phyloP scores from a whole-genome alignment of 2,888 invertebrate species.

The Ophion costatus region DNA sequence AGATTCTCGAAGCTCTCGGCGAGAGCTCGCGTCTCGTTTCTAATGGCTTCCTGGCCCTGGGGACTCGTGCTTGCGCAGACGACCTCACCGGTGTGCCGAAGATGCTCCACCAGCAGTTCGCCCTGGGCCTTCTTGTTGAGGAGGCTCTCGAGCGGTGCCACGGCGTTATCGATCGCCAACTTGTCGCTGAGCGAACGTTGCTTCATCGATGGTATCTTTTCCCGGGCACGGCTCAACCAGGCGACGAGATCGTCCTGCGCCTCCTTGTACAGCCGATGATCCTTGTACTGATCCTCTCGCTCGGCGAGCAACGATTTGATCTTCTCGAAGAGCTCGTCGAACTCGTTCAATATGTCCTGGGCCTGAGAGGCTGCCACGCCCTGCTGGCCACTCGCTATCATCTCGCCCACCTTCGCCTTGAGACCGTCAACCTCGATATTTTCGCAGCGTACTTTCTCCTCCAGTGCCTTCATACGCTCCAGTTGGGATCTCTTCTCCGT shows the following conservation, averaged over 20 bases:
- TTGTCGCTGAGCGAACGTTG: constrained; percentile 94
- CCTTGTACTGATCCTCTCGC: constrained; percentile 93
- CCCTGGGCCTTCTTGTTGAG: constrained; percentile 96
- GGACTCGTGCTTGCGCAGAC: constrained; percentile 92
- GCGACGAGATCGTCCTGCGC: constrained; percentile 94
- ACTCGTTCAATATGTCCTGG: constrained; percentile 92
- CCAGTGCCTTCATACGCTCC: constrained; percentile 92
- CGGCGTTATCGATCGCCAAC: constrained; percentile 94
- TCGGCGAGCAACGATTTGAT: constrained; percentile 90
- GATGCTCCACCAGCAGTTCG: constrained; percentile 92
- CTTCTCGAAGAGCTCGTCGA: constrained; percentile 91
- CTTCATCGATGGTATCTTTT: constrained; percentile 94
- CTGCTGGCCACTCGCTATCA: constrained; percentile 94
- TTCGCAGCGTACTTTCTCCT: constrained; percentile 95
- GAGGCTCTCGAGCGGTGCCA: constrained; percentile 93
- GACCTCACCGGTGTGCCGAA: constrained; percentile 94
- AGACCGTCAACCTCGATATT: constrained; percentile 95
- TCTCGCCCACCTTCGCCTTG: constrained; percentile 93
- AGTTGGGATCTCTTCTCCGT: constrained; percentile 94
- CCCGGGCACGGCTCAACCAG: constrained; percentile 94
- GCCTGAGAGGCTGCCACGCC: constrained; percentile 93
- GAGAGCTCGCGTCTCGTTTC: constrained; percentile 93
- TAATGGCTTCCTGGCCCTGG: constrained; percentile 91
- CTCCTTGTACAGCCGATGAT: constrained; percentile 95
- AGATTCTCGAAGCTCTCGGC: constrained; percentile 93